phyloP scores from a whole-genome alignment of 2,797 vertebrate species.

The Eupleurogrammus muticus region DNA sequence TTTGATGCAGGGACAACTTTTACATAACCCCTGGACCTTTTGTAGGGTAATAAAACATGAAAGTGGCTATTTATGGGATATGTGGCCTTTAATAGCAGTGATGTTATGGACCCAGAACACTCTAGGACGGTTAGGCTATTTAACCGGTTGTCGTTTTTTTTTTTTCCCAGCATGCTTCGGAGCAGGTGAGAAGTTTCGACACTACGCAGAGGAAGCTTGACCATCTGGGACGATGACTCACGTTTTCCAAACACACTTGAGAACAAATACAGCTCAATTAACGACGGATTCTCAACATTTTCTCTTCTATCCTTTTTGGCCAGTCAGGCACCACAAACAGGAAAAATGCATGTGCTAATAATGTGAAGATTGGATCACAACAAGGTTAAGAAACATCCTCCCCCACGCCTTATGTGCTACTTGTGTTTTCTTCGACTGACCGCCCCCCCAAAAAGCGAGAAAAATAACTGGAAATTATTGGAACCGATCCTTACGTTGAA shows the following conservation, averaged over 20 bases:
- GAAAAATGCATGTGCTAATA: background rate
- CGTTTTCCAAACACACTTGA: slow-evolving; percentile 33
- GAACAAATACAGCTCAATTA: slow-evolving; percentile 30
- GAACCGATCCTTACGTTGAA: slow-evolving; percentile 13
- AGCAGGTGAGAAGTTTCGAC: slow-evolving; percentile 33
- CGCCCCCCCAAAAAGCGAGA: background rate
- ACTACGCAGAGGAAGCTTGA: slow-evolving; percentile 9
- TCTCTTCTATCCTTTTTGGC: background rate
- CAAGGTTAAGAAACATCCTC: background rate
- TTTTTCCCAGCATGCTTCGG: slow-evolving; percentile 32
- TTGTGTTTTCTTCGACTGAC: background rate
- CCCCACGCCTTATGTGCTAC: too few relatives aligned
- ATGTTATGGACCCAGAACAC: background rate
- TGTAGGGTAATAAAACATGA: too few relatives aligned
- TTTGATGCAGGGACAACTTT: too few relatives aligned
- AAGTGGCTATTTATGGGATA: too few relatives aligned
- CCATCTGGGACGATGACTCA: slow-evolving; percentile 49
- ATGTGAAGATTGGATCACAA: background rate
- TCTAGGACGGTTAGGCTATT: background rate
- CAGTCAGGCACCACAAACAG: background rate
- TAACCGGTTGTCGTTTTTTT: background rate
- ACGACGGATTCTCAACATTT: slow-evolving; percentile 24
- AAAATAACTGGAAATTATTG: slow-evolving; percentile 30
- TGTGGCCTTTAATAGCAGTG: background rate
- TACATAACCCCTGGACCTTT: too few relatives aligned